Percentiles rank a stretch among this genome's conserved stretches.
Evolutionary conservation across 2,888 invertebrate species (phyloP).

Genomic region (Troides helena): DNA sequence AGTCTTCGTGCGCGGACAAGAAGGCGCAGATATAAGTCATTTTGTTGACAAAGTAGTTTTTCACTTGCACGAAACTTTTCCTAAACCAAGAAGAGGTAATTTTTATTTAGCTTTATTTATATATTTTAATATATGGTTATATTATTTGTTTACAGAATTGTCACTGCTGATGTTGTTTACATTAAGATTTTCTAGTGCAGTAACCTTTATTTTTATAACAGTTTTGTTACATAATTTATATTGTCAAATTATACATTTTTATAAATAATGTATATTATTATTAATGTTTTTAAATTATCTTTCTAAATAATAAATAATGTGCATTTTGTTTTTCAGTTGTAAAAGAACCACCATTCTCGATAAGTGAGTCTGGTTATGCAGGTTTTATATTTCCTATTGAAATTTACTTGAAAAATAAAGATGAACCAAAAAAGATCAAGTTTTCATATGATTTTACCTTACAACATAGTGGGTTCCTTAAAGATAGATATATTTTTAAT

Average conservation of each 20-base stretch:
- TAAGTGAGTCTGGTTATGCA: conserved; percentile 97
- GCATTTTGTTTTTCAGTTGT: conserved; percentile 84
- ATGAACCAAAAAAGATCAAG: conserved; percentile 92
- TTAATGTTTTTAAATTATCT: neutral
- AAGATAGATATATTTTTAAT: conserved; percentile 91
- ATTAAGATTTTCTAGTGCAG: neutral
- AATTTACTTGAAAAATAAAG: conserved; percentile 92
- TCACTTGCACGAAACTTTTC: conserved; percentile 94
- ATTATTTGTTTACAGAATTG: conserved; percentile 22
- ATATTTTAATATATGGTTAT: conserved; percentile 26
- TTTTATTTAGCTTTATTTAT: neutral
- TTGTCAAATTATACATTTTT: neutral
- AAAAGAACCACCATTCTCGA: conserved; percentile 93
- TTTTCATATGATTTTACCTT: conserved; percentile 93
- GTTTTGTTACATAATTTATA: conserved; percentile 22
- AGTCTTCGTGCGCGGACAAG: conserved; percentile 93
- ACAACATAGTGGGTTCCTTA: conserved; percentile 86
- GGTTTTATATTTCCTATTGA: conserved; percentile 95
- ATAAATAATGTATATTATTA: neutral
- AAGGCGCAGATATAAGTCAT: conserved; percentile 91
- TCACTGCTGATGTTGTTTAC: conserved; percentile 21
- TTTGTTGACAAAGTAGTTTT: conserved; percentile 97
- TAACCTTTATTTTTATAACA: neutral
- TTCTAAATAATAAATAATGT: neutral
- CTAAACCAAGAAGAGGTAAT: conserved; percentile 93